Conservation (phyloP, 1,140 invertebrate species). For the Diuraphis noxia region DNA sequence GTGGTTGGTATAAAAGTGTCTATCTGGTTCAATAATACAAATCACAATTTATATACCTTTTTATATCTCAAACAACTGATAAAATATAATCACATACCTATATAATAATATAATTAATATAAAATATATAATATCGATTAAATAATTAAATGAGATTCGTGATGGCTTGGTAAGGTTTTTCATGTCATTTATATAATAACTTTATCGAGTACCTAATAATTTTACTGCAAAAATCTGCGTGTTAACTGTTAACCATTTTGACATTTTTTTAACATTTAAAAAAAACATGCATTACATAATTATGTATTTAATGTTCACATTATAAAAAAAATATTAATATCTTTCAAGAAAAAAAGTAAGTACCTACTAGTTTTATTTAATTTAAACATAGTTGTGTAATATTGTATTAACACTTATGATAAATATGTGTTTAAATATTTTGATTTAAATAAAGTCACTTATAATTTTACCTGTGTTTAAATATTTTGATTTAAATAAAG, state of each 20-base stretch:
- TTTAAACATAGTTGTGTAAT: too few species aligned
- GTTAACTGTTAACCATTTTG: not conserved
- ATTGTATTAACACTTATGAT: too few species aligned
- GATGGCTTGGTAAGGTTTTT: not conserved
- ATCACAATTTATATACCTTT: not conserved
- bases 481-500: too few species aligned
- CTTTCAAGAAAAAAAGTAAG: too few species aligned
- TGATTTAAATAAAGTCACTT: not conserved
- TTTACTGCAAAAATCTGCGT: not conserved
- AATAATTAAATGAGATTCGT: not conserved
- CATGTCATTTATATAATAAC: not conserved
- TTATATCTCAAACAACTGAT: too few species aligned
- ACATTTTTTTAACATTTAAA: not conserved
- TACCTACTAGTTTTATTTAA: too few species aligned
- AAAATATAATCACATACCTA: too few species aligned
- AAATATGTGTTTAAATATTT: not conserved
- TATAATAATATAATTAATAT: too few species aligned
- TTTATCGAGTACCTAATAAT: not conserved
- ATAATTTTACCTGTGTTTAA: too few species aligned
- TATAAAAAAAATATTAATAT: not conserved
- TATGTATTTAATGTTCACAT: not conserved
- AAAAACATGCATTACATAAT: not conserved
- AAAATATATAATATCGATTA: not conserved
- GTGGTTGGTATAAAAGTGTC: not conserved
- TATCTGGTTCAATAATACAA: not conserved